Evolutionary conservation across 2,888 invertebrate species (phyloP).

Genomic region (Dicroscelio sp.): DNA sequence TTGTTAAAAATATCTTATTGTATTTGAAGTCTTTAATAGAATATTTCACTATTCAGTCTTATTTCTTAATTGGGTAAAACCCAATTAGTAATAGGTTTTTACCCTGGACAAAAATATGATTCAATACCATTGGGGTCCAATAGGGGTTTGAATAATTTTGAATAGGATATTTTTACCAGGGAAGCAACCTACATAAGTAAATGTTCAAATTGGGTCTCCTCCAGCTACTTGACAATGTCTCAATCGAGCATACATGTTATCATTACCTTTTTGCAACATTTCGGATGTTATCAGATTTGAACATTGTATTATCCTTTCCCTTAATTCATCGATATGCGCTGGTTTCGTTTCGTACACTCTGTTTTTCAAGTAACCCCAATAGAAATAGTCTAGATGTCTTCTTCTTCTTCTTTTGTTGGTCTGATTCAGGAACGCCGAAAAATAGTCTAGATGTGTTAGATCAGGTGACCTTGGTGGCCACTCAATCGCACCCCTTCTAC

Average conservation of each 20-base stretch:
- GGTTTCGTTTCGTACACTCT: slow-evolving; percentile 18
- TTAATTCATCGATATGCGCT: slow-evolving; percentile 5
- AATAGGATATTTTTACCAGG: too few species aligned
- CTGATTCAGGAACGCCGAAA: too few species aligned
- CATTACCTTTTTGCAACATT: slow-evolving; percentile 23
- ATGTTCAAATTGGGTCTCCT: slow-evolving; percentile 14
- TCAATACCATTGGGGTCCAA: too few species aligned
- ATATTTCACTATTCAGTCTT: too few species aligned
- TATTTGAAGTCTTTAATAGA: too few species aligned
- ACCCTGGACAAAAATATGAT: too few species aligned
- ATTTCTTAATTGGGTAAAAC: too few species aligned
- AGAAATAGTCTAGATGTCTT: slow-evolving; percentile 25
- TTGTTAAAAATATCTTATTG: too few species aligned
- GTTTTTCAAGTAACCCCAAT: slow-evolving; percentile 17
- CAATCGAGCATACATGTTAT: slow-evolving; percentile 37
- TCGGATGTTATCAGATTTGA: neutral
- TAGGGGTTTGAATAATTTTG: too few species aligned
- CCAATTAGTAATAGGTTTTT: too few species aligned
- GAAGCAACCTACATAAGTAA: slow-evolving; percentile 9
- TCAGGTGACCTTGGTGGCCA: slow-evolving; percentile 63
- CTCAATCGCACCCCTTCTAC: slow-evolving; percentile 44
- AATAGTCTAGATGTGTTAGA: slow-evolving; percentile 35
- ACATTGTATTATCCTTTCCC: slow-evolving; percentile 24
- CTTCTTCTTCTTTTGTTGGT: too few species aligned
- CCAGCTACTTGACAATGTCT: slow-evolving; percentile 33